These are phyloP conservation scores for Narcine bancroftii DNA, from an alignment of 2,113 vertebrate species.

Conservation along the genomic window DNA sequence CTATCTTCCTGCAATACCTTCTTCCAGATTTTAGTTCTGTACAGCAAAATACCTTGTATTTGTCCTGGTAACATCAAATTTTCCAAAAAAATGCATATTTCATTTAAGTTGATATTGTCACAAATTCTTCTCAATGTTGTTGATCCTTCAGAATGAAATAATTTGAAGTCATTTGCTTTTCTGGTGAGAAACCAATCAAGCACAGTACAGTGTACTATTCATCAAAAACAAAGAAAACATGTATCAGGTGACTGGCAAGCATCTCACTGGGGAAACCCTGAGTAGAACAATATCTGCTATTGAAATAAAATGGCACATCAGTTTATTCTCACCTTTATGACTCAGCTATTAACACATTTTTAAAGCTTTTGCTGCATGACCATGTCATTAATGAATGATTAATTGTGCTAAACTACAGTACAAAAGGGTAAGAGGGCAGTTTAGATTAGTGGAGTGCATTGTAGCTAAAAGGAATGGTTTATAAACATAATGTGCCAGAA, in stretches of 20 bases:
- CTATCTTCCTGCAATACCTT: background rate
- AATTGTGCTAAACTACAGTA: slow-evolving; percentile 19
- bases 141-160: background rate
- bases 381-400: slow-evolving; percentile 26
- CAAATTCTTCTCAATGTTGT: slow-evolving; percentile 5
- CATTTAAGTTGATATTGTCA: background rate
- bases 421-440: slow-evolving; percentile 12
- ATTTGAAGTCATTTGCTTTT: background rate
- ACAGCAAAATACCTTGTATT: background rate
- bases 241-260: background rate
- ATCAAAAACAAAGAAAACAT: slow-evolving; percentile 23
- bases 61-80: too few species aligned
- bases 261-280: slow-evolving; percentile 26
- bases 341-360: slow-evolving; percentile 27
- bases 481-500: background rate
- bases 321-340: slow-evolving; percentile 37
- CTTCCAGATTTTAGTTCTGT: background rate
- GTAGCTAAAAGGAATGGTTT: slow-evolving; percentile 13
- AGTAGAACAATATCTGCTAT: slow-evolving; percentile 12
- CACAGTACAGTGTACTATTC: background rate
- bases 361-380: background rate
- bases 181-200: background rate
- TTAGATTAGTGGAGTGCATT: slow-evolving; percentile 18
- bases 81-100: slow-evolving; percentile 12
- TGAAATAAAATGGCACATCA: slow-evolving; percentile 28